Conservation (phyloP, 2,113 vertebrate species). For the Pipra filicauda region DNA sequence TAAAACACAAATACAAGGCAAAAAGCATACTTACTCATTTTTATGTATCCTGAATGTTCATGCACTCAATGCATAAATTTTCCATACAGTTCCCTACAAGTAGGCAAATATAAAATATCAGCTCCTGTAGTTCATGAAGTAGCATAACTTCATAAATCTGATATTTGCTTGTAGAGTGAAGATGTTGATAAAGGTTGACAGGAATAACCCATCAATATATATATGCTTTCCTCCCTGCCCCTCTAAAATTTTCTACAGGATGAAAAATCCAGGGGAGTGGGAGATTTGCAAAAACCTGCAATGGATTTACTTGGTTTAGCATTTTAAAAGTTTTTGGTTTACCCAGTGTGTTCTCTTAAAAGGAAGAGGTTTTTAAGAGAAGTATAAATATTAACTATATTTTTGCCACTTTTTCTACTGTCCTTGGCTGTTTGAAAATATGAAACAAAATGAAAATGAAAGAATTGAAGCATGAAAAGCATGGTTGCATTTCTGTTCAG, state of each 20-base stretch:
- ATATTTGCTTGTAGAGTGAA: background rate
- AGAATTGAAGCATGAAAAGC: background rate
- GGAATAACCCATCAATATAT: background rate
- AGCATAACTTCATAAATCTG: slow-evolving; percentile 1
- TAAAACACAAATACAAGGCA: slow-evolving; percentile 18
- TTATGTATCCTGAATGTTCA: slow-evolving; percentile 22
- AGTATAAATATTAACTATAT: background rate
- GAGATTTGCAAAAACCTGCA: background rate
- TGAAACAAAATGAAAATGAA: background rate
- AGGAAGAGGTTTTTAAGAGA: background rate
- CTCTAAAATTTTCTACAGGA: background rate
- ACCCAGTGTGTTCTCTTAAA: background rate
- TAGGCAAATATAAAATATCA: slow-evolving; percentile 1
- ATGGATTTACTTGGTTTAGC: background rate
- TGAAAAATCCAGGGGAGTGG: background rate
- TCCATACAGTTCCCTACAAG: background rate
- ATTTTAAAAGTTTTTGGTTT: background rate
- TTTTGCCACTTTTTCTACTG: background rate
- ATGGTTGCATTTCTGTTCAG: background rate
- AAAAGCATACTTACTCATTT: slow-evolving; percentile 31
- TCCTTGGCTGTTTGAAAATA: background rate
- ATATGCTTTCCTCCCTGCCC: background rate
- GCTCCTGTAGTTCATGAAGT: background rate
- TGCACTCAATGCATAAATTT: slow-evolving; percentile 7
- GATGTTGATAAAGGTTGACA: background rate